These are phyloP conservation scores for Parnassius apollo DNA, from an alignment of 2,888 invertebrate genomes.

Conservation along the genomic window DNA sequence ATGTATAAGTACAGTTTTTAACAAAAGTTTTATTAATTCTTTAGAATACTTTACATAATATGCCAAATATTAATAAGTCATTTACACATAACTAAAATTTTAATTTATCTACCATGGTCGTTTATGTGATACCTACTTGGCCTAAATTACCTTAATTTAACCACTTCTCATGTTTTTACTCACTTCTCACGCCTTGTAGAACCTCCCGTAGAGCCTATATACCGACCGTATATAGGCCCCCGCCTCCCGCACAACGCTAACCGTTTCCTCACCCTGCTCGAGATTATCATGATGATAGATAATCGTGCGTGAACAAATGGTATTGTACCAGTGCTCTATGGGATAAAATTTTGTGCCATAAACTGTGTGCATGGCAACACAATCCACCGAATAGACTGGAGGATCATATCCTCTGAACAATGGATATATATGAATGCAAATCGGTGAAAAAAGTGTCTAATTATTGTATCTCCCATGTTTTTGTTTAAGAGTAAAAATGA, in stretches of 20 bases:
- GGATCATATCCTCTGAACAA: slow-evolving; percentile 39
- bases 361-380: slow-evolving; percentile 31
- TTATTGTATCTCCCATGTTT: slow-evolving; percentile 32
- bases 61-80: slow-evolving; percentile 21
- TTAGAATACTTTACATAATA: background rate
- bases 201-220: no score
- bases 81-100: slow-evolving; percentile 31
- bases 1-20: slow-evolving; percentile 25
- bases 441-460: slow-evolving; percentile 46
- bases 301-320: no score
- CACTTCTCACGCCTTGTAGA: no score
- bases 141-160: slow-evolving; percentile 29
- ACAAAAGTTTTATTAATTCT: background rate
- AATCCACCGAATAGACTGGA: slow-evolving; percentile 41
- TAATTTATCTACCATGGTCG: slow-evolving; percentile 41
- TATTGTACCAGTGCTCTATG: slow-evolving; percentile 7
- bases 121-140: background rate
- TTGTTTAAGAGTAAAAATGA: slow-evolving; percentile 40
- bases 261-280: no score
- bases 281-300: no score
- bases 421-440: slow-evolving; percentile 27
- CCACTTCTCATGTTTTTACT: slow-evolving; percentile 7
- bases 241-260: no score
- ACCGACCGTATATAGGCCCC: no score
- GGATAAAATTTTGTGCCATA: slow-evolving; percentile 42